Conservation (phyloP, 2,113 vertebrate species). For the Phylloscopus trochilus region DNA sequence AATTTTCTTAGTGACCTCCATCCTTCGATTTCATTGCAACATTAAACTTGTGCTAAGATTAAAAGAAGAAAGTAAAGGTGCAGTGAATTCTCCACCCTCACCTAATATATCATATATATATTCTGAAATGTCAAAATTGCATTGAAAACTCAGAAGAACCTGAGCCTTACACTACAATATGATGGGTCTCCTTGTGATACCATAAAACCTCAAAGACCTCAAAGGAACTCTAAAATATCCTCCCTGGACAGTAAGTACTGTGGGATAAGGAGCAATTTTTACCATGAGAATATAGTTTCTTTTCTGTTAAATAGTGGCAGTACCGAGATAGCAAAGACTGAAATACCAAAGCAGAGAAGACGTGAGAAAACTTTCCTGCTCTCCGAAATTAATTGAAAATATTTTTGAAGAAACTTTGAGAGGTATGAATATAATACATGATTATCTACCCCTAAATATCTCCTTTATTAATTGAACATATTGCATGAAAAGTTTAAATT, state of each 20-base stretch:
- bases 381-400: background rate
- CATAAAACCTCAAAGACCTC: background rate
- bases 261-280: background rate
- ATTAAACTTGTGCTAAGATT: background rate
- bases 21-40: background rate
- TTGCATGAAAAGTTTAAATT: background rate
- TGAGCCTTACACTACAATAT: background rate
- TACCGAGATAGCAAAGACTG: background rate
- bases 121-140: background rate
- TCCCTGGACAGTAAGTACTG: rapidly evolving
- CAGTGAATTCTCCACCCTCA: background rate
- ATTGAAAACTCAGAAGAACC: background rate
- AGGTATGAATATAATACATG: background rate
- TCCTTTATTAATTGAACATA: background rate
- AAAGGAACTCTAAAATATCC: background rate
- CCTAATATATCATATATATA: background rate
- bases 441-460: background rate
- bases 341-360: background rate
- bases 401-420: background rate
- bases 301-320: background rate
- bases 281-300: background rate
- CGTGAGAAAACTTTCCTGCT: background rate
- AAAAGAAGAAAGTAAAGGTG: background rate
- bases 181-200: background rate
- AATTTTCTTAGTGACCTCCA: background rate